Conservation (phyloP, 1,140 invertebrate genomes). For the Nephotettix cincticeps region DNA sequence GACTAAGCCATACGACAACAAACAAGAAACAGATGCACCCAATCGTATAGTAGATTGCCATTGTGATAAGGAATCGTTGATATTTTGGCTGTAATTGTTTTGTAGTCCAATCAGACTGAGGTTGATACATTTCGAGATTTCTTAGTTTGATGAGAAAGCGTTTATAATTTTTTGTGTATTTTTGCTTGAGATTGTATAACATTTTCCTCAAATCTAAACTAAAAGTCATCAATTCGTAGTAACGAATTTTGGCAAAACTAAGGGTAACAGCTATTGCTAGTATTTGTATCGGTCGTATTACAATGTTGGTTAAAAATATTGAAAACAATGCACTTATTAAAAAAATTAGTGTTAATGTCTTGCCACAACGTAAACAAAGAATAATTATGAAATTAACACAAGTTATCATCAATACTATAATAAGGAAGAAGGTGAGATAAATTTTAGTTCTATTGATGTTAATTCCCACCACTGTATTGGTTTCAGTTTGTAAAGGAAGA, state of each 20-base stretch:
- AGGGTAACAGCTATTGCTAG: neutral
- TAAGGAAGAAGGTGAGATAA: neutral
- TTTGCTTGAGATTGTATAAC: neutral
- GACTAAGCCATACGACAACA: neutral
- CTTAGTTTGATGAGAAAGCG: neutral
- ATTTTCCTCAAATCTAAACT: neutral
- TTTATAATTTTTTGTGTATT: neutral
- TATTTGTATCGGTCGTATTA: neutral
- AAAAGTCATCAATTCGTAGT: neutral
- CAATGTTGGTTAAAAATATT: neutral
- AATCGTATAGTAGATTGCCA: neutral
- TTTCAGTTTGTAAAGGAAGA: neutral
- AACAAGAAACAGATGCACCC: neutral
- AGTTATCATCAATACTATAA: neutral
- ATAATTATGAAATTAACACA: neutral
- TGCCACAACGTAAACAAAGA: neutral
- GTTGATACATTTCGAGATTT: neutral
- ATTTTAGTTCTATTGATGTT: neutral
- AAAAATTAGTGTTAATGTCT: neutral
- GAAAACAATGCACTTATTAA: neutral
- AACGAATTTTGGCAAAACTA: neutral
- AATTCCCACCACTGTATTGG: neutral
- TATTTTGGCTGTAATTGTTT: neutral
- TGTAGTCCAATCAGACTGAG: neutral
- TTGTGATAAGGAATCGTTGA: neutral